These are phyloP conservation scores for Ashinkailepas kermadecensis DNA, from an alignment of 2,888 invertebrate species.

Conservation along the genomic window DNA sequence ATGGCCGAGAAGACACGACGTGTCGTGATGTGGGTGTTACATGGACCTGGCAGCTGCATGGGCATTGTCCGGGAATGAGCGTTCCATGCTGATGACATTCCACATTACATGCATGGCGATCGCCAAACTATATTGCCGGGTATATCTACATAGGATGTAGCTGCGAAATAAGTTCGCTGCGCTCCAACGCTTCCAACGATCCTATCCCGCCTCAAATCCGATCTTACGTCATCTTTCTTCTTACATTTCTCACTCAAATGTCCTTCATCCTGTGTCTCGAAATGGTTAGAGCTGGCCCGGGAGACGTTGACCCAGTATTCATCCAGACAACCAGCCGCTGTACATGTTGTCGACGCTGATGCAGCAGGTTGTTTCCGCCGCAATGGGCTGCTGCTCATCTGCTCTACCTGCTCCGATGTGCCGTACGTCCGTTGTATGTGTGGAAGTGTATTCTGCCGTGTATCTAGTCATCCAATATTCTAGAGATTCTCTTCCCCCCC, in stretches of 20 bases:
- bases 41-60: not conserved
- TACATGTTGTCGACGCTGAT: not conserved
- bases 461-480: not conserved
- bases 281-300: no score
- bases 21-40: not conserved
- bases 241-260: no score
- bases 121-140: constrained; percentile 4
- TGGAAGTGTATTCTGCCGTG: not conserved
- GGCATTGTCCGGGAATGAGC: not conserved
- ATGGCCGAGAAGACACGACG: not conserved
- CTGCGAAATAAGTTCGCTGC: not conserved
- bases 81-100: not conserved
- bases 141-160: not conserved
- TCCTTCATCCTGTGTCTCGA: no score
- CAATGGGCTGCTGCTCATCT: not conserved
- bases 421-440: not conserved
- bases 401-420: not conserved
- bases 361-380: not conserved
- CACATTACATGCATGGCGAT: not conserved
- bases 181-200: no score
- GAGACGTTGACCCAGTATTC: no score
- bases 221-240: no score
- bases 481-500: not conserved
- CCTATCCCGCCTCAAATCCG: no score
- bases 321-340: no score